Base-by-base conservation (phyloP, 2,797 vertebrate genomes). In the Anguilla obscura region DNA sequence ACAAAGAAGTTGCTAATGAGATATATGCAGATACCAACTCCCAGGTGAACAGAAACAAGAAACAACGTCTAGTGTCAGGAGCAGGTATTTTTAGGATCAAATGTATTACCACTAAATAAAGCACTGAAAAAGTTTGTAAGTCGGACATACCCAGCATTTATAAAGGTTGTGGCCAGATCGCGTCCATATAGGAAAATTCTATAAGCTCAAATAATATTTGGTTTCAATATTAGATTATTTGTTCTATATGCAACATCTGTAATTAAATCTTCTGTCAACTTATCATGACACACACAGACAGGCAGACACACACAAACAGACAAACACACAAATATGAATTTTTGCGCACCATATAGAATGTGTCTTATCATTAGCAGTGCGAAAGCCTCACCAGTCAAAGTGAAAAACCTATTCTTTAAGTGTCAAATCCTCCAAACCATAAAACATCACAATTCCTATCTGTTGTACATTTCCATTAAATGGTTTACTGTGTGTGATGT, bases 1-100 rank as follows among this genome's bases (percentile, higher is more conserved):
- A n/a, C 36, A 27, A 86, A 79, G n/a, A 33, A 33, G 82, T 18
- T 76, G 52, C 71, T 80, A 80, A 80, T 87, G 86, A 71, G 50
- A 58, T 87, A 74, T 80, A 36, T 87, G 71, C 36, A 80, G 79
- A 80, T 56, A 9, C 40, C 7, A 48, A 52, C 24, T 52, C 58
- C 30, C 54, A 87, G 6, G 36, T 84, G 87, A 69, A 79, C 66
- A 52, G 30, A 14, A 87, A 60, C 83, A 30, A 88, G 86, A 56
- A 82, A 36, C 40, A 54, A 16, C 63, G 45, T 18, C 89, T 85
- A 89, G 89, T 90, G 89, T 90, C 66, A 16, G 27, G 84, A 83
- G 36, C 80, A 14, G 71, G 86, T 89, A 90, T 89, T 90, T 84
- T 89, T 89, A 88, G 86, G 50, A 50, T n/a, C 21, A 83, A 50